Percentiles rank a stretch among this genome's conserved stretches.
Conservation (phyloP, 2,888 invertebrate species). For the Caenorhabditis afra region DNA sequence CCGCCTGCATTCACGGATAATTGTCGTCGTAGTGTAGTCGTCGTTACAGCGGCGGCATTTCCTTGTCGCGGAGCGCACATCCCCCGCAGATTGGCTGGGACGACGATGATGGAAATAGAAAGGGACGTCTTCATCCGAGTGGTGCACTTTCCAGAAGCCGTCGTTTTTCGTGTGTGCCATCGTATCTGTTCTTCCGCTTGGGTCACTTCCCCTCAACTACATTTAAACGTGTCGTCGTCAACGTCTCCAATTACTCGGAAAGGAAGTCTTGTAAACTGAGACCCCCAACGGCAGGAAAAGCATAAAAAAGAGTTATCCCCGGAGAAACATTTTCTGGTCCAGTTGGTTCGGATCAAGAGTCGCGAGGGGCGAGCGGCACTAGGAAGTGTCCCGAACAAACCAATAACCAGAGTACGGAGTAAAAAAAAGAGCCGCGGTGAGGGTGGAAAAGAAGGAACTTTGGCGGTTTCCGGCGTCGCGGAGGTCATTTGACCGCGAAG, state of each 20-base stretch:
- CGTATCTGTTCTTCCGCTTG: conserved; percentile 55
- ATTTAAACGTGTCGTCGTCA: conserved; percentile 51
- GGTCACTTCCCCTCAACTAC: conserved; percentile 46
- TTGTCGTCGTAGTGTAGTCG: conserved; percentile 3
- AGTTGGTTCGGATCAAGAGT: conserved; percentile 42
- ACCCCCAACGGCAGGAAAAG: conserved; percentile 15
- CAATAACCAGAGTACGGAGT: conserved; percentile 36
- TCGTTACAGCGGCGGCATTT: neutral
- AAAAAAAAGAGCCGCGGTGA: conserved; percentile 7
- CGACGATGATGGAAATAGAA: neutral
- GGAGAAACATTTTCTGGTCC: conserved; percentile 34
- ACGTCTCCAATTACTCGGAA: conserved; percentile 43
- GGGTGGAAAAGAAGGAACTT: conserved; percentile 47
- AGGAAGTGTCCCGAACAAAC: conserved; percentile 27
- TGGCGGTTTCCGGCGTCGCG: conserved; percentile 24
- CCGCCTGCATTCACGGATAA: conserved; percentile 1
- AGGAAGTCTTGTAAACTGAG: conserved; percentile 39
- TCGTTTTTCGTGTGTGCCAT: conserved; percentile 10
- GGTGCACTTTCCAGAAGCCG: neutral
- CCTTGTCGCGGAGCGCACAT: conserved; percentile 4
- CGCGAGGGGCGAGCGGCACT: conserved; percentile 6
- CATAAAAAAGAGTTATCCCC: conserved; percentile 24
- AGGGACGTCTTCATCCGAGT: conserved; percentile 1
- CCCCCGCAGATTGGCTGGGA: neutral
- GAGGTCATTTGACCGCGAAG: conserved; percentile 44